Base-by-base conservation (phyloP, 2,888 invertebrate genomes). In the Hydraecia micacea region DNA sequence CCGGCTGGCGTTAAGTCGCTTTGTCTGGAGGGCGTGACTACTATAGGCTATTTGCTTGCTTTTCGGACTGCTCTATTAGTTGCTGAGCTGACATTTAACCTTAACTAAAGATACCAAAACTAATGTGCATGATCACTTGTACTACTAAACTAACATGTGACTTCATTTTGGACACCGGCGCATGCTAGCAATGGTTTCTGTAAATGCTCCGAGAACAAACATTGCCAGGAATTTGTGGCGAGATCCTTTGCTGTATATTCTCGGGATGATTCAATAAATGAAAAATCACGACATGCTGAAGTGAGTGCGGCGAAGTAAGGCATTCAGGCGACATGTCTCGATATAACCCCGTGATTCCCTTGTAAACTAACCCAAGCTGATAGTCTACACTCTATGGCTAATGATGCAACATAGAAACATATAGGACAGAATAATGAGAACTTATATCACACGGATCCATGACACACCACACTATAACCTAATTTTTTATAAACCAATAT, bases 401-500 rank as follows among this genome's bases (percentile, higher is more conserved):
- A 81, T 69, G 75, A 81, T 81, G 75, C 73, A 68, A 79, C 72
- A 80, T 75, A 67, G 68, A 81, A 77, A 86, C 74, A 80, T 85
- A 81, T 83, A 86, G 80, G 86, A 88, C 80, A 84, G 82, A 83
- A 82, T 86, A 83, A 87, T 76, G 70, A 81, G 73, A 85, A 86
- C 80, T 32, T 62, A 25, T 36, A 79, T 73, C 91, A 89, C 89
- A 90, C 90, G 80, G 90, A 89, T 89, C 86, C 87, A 84, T 89
- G 89, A 91, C 92, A 92, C 89, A 91, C 86, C 91, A 83, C 86
- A 92, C 86, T 93, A 93, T 92, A 92, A 89, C 91, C 89, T 90
- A 90, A 69, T 74, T 89, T 88, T 92, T 94, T 94, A 93, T 93
- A 95, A 93, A 94, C 92, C 92, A 93, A 93, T 94, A 93, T 94